Evolutionary conservation across 2,888 invertebrate species (phyloP).

Genomic region (Drosophila bunnanda): DNA sequence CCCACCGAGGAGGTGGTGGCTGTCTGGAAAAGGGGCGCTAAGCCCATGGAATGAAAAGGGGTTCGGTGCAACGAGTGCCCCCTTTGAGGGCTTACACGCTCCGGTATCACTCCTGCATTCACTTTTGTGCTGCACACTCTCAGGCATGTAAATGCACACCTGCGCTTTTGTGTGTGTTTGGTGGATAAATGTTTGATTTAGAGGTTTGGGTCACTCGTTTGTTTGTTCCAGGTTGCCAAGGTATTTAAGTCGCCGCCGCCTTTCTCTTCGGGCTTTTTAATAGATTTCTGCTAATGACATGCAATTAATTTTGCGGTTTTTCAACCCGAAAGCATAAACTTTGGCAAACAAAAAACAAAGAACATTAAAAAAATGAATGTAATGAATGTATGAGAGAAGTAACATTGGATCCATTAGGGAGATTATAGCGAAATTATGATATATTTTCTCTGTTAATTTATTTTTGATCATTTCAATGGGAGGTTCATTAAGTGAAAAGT

Average conservation of each 20-base stretch:
- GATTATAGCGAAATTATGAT: not conserved
- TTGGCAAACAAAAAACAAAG: not conserved
- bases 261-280: constrained; percentile 27
- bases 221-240: constrained; percentile 41
- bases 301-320: constrained; percentile 70
- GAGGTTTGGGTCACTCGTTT: constrained; percentile 27
- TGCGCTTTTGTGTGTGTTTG: not conserved
- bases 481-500: not conserved
- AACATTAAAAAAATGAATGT: not conserved
- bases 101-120: constrained; percentile 15
- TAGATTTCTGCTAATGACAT: constrained; percentile 69
- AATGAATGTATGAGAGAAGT: constrained; percentile 3
- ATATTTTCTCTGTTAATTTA: not conserved
- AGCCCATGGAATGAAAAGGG: constrained; percentile 12
- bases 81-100: constrained; percentile 19
- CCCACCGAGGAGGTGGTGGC: constrained; percentile 35
- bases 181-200: constrained; percentile 48
- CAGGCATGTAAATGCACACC: constrained; percentile 39
- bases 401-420: constrained; percentile 5
- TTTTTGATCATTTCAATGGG: not conserved
- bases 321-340: constrained; percentile 41
- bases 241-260: constrained; percentile 38
- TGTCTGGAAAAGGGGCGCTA: constrained; percentile 5
- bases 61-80: constrained; percentile 16
- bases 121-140: constrained; percentile 41